phyloP scores from a whole-genome alignment of 2,888 invertebrate species.

The Amorpha juglandis region DNA sequence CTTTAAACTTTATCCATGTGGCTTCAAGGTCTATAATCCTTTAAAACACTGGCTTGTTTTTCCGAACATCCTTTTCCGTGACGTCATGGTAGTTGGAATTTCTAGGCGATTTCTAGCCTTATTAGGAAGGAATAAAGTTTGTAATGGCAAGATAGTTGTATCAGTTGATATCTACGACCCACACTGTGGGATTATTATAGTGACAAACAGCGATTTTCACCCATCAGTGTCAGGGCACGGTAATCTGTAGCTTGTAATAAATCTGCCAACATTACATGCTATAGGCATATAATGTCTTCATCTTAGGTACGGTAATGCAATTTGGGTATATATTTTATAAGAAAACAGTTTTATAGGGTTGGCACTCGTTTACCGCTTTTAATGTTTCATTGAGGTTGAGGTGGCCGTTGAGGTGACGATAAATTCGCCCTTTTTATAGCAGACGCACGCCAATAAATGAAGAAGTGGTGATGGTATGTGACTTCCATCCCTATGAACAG shows the following conservation, averaged over 20 bases:
- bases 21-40: constrained; percentile 17
- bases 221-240: constrained; percentile 15
- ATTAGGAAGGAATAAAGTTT: constrained; percentile 1
- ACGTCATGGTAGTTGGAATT: constrained; percentile 23
- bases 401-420: neutral
- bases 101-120: neutral
- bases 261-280: constrained; percentile 21
- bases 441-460: too few species aligned
- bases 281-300: constrained; percentile 9
- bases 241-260: constrained; percentile 17
- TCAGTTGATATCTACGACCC: constrained; percentile 18
- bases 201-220: constrained; percentile 22
- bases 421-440: neutral
- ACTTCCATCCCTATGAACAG: too few species aligned
- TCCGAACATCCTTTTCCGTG: constrained; percentile 29
- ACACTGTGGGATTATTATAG: constrained; percentile 18
- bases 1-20: constrained; percentile 22
- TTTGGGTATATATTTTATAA: neutral
- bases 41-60: constrained; percentile 3
- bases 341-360: neutral
- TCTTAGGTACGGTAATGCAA: constrained; percentile 3
- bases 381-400: neutral
- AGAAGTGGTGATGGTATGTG: too few species aligned
- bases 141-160: neutral
- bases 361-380: neutral